A percentile compares a stretch with the other conserved stretches of the same genome.
Evolutionary conservation across 2,797 vertebrate species (phyloP).

Genomic region (Melanotaenia nigrans): DNA sequence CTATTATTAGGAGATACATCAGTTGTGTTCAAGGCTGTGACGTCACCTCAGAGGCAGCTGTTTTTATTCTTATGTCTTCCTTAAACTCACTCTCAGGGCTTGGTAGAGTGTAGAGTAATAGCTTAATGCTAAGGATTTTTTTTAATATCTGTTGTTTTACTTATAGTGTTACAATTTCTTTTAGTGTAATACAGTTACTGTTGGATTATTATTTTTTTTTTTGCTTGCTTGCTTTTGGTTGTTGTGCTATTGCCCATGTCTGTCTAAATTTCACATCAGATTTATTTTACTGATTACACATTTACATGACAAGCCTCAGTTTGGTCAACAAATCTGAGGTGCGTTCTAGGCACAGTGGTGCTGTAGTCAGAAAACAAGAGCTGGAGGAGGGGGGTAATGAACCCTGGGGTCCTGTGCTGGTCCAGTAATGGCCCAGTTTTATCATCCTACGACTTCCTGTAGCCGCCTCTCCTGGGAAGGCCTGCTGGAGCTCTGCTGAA

Average conservation of each 20-base stretch:
- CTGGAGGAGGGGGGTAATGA: slow-evolving; percentile 75
- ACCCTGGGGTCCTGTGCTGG: slow-evolving; percentile 83
- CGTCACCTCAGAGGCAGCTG: slow-evolving; percentile 68
- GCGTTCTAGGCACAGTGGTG: slow-evolving; percentile 67
- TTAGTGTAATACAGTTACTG: not conserved
- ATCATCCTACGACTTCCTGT: slow-evolving; percentile 88
- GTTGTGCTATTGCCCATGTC: too few species aligned
- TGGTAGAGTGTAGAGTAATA: slow-evolving; percentile 71
- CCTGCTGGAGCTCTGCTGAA: slow-evolving; percentile 79
- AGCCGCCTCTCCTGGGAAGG: slow-evolving; percentile 83
- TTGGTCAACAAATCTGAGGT: slow-evolving; percentile 44
- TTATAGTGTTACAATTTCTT: slow-evolving; percentile 3
- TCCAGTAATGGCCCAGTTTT: slow-evolving; percentile 84
- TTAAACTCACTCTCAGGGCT: slow-evolving; percentile 44
- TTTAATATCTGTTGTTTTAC: slow-evolving; percentile 16
- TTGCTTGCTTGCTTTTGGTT: not conserved
- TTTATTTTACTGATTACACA: not conserved
- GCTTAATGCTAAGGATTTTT: slow-evolving; percentile 36
- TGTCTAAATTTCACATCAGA: not conserved
- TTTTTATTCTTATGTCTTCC: slow-evolving; percentile 73
- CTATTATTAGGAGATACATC: slow-evolving; percentile 73
- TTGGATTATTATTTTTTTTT: not conserved
- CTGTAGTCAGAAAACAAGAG: slow-evolving; percentile 71
- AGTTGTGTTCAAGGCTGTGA: slow-evolving; percentile 70
- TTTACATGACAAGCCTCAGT: not conserved